A percentile compares a stretch with the other conserved stretches of the same genome.
Evolutionary conservation across 2,113 vertebrate genomes (phyloP).

Genomic region (Coptodon bakossiorum): DNA sequence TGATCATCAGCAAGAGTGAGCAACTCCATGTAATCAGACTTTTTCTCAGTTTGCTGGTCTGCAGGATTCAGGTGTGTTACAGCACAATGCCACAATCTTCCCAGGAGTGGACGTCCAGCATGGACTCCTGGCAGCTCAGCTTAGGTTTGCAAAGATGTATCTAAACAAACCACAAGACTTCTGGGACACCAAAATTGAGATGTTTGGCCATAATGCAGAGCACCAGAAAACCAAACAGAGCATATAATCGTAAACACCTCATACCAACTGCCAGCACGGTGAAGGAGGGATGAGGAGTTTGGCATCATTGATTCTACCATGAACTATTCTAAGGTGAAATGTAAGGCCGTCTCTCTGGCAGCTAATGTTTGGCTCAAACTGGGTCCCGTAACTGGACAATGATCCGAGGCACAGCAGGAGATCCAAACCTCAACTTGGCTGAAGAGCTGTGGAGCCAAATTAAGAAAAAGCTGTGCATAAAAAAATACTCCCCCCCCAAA

Average conservation of each 20-base stretch:
- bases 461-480: neutral
- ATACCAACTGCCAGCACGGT: neutral
- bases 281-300: neutral
- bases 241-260: neutral
- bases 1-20: neutral
- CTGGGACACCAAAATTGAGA: neutral
- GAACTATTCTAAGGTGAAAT: neutral
- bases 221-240: neutral
- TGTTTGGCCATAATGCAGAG: neutral
- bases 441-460: neutral
- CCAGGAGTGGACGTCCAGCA: rapidly evolving
- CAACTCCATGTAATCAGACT: neutral
- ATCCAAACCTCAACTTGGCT: neutral
- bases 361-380: neutral
- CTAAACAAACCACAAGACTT: neutral
- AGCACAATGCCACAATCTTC: neutral
- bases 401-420: neutral
- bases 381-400: neutral
- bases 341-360: neutral
- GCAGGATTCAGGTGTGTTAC: neutral
- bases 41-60: neutral
- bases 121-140: rapidly evolving
- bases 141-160: neutral
- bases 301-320: neutral
- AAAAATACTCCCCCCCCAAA: neutral